A percentile compares a stretch with the other conserved stretches of the same genome.
These are phyloP conservation scores for Drosophila gaucha DNA, from an alignment of 2,888 invertebrate genomes.

Conservation along the genomic window DNA sequence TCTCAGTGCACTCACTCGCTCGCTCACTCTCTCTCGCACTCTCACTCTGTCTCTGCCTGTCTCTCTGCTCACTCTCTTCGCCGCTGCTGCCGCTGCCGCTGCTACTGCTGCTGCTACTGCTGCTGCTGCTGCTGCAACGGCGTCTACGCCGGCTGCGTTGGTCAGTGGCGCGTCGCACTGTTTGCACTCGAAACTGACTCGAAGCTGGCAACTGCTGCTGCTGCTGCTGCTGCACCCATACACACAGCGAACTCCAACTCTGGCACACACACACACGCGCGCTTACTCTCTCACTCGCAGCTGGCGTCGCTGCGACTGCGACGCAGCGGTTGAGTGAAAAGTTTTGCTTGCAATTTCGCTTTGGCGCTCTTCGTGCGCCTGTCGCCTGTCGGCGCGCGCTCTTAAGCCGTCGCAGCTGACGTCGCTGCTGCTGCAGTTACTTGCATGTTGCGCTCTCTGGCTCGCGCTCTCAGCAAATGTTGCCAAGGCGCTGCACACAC, in stretches of 20 bases:
- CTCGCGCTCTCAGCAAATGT: slow-evolving; percentile 53
- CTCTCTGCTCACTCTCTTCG: not conserved
- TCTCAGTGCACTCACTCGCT: slow-evolving; percentile 1
- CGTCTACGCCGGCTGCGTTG: slow-evolving; percentile 39
- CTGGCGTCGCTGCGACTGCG: slow-evolving; percentile 34
- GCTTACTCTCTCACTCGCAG: not conserved
- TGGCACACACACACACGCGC: slow-evolving; percentile 1
- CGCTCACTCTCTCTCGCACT: not conserved
- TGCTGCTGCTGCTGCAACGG: slow-evolving; percentile 1
- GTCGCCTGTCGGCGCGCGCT: slow-evolving; percentile 16
- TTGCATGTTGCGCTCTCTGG: slow-evolving; percentile 48
- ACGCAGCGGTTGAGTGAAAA: slow-evolving; percentile 56
- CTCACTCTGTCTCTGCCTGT: no score
- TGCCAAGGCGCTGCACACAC: slow-evolving; percentile 42
- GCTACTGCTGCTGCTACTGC: not conserved
- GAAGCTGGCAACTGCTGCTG: slow-evolving; percentile 11
- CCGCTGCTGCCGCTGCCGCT: not conserved
- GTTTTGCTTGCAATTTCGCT: slow-evolving; percentile 33
- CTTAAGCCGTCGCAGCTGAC: slow-evolving; percentile 36
- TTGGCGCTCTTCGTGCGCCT: slow-evolving; percentile 15
- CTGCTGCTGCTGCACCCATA: slow-evolving; percentile 35
- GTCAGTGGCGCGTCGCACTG: no score
- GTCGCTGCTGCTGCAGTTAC: slow-evolving; percentile 39
- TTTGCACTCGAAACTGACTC: slow-evolving; percentile 52
- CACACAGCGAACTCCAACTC: slow-evolving; percentile 25